A percentile compares a stretch with the other conserved stretches of the same genome.
Conservation (phyloP, 2,888 invertebrate species). For the Drosophila longiperda region DNA sequence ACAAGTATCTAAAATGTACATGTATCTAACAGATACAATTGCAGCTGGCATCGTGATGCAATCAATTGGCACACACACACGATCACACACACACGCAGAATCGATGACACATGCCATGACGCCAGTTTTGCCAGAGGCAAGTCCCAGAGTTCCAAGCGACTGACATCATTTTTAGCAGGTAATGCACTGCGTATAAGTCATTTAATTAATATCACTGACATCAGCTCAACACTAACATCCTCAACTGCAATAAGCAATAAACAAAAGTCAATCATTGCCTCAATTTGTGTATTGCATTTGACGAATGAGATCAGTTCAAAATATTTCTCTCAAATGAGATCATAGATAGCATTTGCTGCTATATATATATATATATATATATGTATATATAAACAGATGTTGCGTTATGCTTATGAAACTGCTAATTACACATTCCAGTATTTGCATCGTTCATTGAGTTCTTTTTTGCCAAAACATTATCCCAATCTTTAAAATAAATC, state of each 20-base stretch:
- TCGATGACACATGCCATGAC: slow-evolving; percentile 69
- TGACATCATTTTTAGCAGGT: slow-evolving; percentile 63
- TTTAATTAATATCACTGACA: slow-evolving; percentile 37
- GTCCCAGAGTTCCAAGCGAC: slow-evolving; percentile 23
- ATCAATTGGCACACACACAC: slow-evolving; percentile 44
- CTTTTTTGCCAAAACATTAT: not conserved
- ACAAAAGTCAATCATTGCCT: not conserved
- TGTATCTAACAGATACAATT: slow-evolving; percentile 21
- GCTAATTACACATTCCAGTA: slow-evolving; percentile 19
- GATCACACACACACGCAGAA: slow-evolving; percentile 26
- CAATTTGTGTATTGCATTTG: slow-evolving; percentile 4
- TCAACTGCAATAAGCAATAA: not conserved
- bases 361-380: not conserved
- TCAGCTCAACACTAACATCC: slow-evolving; percentile 16
- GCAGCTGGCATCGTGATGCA: slow-evolving; percentile 63
- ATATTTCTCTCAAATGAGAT: slow-evolving; percentile 16
- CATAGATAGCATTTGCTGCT: slow-evolving; percentile 1
- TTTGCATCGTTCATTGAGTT: slow-evolving; percentile 10
- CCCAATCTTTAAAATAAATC: not conserved
- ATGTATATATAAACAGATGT: not conserved
- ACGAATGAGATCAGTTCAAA: slow-evolving; percentile 16
- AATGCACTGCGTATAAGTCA: slow-evolving; percentile 52
- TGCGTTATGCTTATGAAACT: slow-evolving; percentile 3
- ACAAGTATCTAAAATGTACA: slow-evolving; percentile 16
- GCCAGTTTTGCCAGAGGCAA: slow-evolving; percentile 42